These are phyloP conservation scores for Chrysotoxum bicinctum DNA, from an alignment of 2,888 invertebrate species.

Conservation along the genomic window DNA sequence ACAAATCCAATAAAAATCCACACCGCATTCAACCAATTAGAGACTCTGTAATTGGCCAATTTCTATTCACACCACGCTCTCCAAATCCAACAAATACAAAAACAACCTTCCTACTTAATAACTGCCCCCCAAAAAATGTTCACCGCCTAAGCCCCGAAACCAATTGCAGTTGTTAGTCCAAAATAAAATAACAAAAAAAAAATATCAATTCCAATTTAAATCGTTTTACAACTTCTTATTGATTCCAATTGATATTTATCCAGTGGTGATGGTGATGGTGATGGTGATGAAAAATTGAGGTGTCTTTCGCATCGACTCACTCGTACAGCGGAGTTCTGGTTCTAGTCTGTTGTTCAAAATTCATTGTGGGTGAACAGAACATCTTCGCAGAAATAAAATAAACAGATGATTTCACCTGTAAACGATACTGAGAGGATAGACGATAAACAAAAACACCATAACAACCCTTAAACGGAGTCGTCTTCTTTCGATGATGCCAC, in stretches of 20 bases:
- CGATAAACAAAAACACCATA: slow-evolving; percentile 59
- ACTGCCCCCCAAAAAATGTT: slow-evolving; percentile 5
- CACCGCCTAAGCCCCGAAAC: slow-evolving; percentile 44
- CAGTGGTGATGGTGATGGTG: slow-evolving; percentile 51
- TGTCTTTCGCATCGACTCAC: slow-evolving; percentile 22
- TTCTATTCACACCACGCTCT: slow-evolving; percentile 67
- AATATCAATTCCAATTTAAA: slow-evolving; percentile 68
- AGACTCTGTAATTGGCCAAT: slow-evolving; percentile 68
- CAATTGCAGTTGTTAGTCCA: slow-evolving; percentile 51
- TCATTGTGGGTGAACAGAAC: slow-evolving; percentile 45
- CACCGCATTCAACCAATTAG: slow-evolving; percentile 68
- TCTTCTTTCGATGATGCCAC: slow-evolving; percentile 9
- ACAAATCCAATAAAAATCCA: slow-evolving; percentile 69
- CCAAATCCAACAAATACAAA: slow-evolving; percentile 55
- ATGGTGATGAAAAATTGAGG: slow-evolving; percentile 68
- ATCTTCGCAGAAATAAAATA: slow-evolving; percentile 26
- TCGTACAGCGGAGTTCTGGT: neutral
- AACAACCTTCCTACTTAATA: slow-evolving; percentile 5
- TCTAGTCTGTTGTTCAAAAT: slow-evolving; percentile 36
- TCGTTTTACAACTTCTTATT: slow-evolving; percentile 73
- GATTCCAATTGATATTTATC: slow-evolving; percentile 73
- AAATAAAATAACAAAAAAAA: slow-evolving; percentile 28
- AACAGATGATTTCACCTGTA: slow-evolving; percentile 73
- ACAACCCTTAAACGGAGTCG: slow-evolving; percentile 60
- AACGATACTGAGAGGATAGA: slow-evolving; percentile 53